Evolutionary conservation across 2,113 vertebrate species (phyloP), one percentile per base, ranked within the genome.

Genomic region (Picathartes gymnocephalus): DNA sequence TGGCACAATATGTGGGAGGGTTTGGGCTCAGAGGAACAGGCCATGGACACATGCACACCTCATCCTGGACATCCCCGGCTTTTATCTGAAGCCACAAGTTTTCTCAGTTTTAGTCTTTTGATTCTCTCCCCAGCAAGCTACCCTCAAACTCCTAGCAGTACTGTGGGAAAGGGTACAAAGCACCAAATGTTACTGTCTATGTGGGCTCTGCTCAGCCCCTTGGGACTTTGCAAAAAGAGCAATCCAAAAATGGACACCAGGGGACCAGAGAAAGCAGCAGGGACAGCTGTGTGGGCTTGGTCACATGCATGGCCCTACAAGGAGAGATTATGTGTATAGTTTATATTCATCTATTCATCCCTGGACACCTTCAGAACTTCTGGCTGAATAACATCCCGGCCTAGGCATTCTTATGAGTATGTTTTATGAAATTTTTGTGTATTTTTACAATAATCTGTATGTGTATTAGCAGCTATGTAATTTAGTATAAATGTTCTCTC

Each of bases 171-270:
- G 16, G 24, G 11, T 39, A 60, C 7, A 81, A 69, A 61, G 24
- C 0, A 0, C 30, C 8, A 22, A 23, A n/a, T 35, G 6, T 69
- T 69, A 12, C 31, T 54, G 13, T 61, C 15, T 27, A 4, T 69
- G 25, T 25, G 30, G 4, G 4, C 10, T 74, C 10, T 76, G 9
- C 31, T 54, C 1, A 0, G 40, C 24, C 9, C 21, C 11, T 74
- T 47, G 30, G 14, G 30, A 53, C 30, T 37, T 28, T 14, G 28
- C 21, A 68, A 61, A 31, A 76, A 54, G 16, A 44, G 7, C 4
- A 24, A 35, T 4, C 8, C 14, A 69, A 31, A 68, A 76, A 39
- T 24, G 1, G 8, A 47, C 17, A 11, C 11, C 17, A 47, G 12
- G 16, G 35, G 4, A 33, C 8, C 3, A 69, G 20, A 47, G 24